phyloP scores from a whole-genome alignment of 35 echinoderm and acorn worm species.

The Amphiura filiformis region DNA sequence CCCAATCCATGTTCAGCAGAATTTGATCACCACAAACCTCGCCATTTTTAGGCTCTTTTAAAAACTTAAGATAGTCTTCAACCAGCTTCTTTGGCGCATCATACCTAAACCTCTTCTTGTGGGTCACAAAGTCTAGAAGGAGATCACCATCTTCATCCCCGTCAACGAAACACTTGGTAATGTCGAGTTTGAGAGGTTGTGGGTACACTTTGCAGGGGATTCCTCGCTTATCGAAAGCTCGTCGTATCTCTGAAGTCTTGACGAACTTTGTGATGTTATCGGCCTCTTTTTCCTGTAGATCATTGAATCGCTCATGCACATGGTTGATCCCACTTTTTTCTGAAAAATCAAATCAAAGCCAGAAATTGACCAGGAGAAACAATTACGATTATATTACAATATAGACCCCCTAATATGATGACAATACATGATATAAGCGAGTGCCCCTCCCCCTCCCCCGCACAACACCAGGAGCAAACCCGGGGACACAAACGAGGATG shows the following conservation, averaged over 20 bases:
- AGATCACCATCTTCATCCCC: conserved; percentile 22
- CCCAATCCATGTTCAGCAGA: conserved; percentile 2
- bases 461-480: too few species aligned
- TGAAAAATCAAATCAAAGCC: too few species aligned
- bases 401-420: too few species aligned
- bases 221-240: neutral
- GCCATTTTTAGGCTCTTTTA: conserved; percentile 19
- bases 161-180: conserved; percentile 36
- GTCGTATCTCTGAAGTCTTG: conserved; percentile 3
- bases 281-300: too few species aligned
- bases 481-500: too few species aligned
- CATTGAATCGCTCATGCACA: too few species aligned
- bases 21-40: neutral
- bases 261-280: too few species aligned
- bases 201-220: neutral
- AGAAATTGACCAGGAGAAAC: too few species aligned
- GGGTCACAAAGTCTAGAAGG: conserved; percentile 52
- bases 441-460: too few species aligned
- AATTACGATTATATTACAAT: too few species aligned
- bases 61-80: conserved; percentile 18
- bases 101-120: conserved; percentile 33
- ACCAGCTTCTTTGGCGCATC: conserved; percentile 26
- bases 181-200: neutral
- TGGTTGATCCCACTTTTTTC: too few species aligned
- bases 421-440: too few species aligned